These are phyloP conservation scores for Microhierax caerulescens DNA, from an alignment of 2,797 vertebrate genomes.

Conservation along the genomic window DNA sequence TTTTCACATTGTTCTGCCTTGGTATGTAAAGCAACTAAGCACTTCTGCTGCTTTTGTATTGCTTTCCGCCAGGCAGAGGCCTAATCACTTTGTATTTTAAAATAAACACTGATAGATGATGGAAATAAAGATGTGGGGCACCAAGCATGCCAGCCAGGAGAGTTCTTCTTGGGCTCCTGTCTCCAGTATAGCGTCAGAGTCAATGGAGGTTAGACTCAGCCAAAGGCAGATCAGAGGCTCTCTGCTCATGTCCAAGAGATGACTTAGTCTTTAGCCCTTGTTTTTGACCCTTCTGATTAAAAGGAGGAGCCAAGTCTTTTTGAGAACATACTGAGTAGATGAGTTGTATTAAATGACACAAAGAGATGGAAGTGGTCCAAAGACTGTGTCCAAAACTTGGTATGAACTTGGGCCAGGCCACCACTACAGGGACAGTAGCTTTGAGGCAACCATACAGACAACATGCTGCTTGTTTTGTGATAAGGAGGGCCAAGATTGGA, in stretches of 20 bases:
- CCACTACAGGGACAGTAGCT: not conserved
- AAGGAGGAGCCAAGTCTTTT: not conserved
- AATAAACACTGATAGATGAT: rapidly evolving
- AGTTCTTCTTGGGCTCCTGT: not conserved
- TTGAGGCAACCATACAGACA: not conserved
- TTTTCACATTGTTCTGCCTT: rapidly evolving
- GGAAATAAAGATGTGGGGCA: not conserved
- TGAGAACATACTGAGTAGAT: rapidly evolving
- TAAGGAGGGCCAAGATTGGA: not conserved
- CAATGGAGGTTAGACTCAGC: not conserved
- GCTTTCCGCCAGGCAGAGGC: not conserved
- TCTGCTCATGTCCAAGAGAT: not conserved
- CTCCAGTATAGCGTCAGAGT: not conserved
- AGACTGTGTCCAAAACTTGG: not conserved
- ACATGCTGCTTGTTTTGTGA: not conserved
- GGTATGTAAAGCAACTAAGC: not conserved
- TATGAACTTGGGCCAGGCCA: not conserved
- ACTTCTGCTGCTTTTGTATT: not conserved
- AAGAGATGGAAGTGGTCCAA: not conserved
- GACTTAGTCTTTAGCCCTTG: not conserved
- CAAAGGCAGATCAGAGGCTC: not conserved
- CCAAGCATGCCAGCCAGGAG: not conserved
- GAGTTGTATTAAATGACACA: not conserved
- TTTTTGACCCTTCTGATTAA: not conserved
- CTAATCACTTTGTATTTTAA: not conserved